Conservation (phyloP, 2,797 vertebrate species). For the Champsocephalus esox region DNA sequence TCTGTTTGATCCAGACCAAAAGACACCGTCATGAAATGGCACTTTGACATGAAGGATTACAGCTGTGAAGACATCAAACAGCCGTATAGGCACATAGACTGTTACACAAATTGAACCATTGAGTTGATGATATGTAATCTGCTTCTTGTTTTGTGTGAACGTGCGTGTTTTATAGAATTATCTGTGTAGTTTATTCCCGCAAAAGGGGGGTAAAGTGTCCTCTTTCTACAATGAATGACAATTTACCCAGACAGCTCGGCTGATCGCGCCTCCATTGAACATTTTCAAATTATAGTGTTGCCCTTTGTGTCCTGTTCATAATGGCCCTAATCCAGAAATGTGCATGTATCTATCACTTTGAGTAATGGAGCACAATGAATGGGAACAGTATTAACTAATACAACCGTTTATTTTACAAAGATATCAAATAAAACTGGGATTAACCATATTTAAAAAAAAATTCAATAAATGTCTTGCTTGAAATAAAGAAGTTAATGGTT, state of each 20-base stretch:
- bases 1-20: conserved; percentile 52
- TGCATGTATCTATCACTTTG: conserved; percentile 55
- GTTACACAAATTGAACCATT: conserved; percentile 34
- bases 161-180: conserved; percentile 53
- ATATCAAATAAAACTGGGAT: neutral
- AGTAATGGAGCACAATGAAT: conserved; percentile 30
- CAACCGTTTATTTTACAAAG: conserved; percentile 15
- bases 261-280: conserved; percentile 68
- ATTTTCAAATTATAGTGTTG: conserved; percentile 73
- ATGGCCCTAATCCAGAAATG: conserved; percentile 69
- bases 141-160: conserved; percentile 21
- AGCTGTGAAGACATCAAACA: conserved; percentile 37
- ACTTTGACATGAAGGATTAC: conserved; percentile 28
- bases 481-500: neutral
- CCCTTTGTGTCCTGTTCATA: conserved; percentile 63
- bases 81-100: conserved; percentile 4
- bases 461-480: neutral
- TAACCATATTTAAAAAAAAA: neutral
- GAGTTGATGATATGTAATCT: conserved; percentile 42
- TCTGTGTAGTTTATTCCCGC: conserved; percentile 25
- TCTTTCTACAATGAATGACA: conserved; percentile 60
- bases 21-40: conserved; percentile 39
- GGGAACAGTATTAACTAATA: conserved; percentile 7
- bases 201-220: conserved; percentile 15
- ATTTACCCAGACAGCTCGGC: conserved; percentile 69